A percentile compares a stretch with the other conserved stretches of the same genome.
Conservation (phyloP, 1,140 invertebrate species). For the Chelonus insularis region DNA sequence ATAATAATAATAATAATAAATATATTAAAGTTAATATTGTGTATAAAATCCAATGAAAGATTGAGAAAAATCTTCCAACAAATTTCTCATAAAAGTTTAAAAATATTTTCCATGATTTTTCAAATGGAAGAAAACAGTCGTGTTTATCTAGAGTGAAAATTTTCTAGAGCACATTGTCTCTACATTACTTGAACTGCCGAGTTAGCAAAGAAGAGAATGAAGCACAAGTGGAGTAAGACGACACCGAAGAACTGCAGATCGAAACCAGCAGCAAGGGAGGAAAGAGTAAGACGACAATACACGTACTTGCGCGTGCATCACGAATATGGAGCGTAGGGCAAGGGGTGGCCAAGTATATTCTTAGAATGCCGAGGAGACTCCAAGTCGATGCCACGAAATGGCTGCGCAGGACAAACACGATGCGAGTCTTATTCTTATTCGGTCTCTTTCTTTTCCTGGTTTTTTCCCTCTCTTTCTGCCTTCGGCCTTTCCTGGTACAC, state of each 20-base stretch:
- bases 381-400: slow-evolving; percentile 29
- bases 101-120: background rate
- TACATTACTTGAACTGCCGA: background rate
- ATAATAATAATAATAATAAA: too few species aligned
- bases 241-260: background rate
- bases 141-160: slow-evolving; percentile 14
- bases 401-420: slow-evolving; percentile 30
- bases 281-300: slow-evolving; percentile 9
- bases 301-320: slow-evolving; percentile 20
- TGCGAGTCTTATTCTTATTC: slow-evolving; percentile 19
- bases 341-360: slow-evolving; percentile 31
- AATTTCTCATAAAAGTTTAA: background rate
- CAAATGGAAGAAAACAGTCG: background rate
- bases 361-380: slow-evolving; percentile 21
- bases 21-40: too few species aligned
- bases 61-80: too few species aligned
- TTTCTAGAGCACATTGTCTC: slow-evolving; percentile 3
- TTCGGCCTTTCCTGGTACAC: slow-evolving; percentile 23
- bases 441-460: slow-evolving; percentile 6
- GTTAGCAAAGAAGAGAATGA: slow-evolving; percentile 10
- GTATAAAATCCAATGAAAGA: background rate
- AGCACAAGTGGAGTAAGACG: background rate
- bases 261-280: slow-evolving; percentile 6
- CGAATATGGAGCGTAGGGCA: slow-evolving; percentile 24
- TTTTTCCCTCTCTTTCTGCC: background rate